Evolutionary conservation across 2,113 vertebrate genomes (phyloP), one percentile per base, ranked within the genome.

Genomic region (Xiphophorus maculatus): DNA sequence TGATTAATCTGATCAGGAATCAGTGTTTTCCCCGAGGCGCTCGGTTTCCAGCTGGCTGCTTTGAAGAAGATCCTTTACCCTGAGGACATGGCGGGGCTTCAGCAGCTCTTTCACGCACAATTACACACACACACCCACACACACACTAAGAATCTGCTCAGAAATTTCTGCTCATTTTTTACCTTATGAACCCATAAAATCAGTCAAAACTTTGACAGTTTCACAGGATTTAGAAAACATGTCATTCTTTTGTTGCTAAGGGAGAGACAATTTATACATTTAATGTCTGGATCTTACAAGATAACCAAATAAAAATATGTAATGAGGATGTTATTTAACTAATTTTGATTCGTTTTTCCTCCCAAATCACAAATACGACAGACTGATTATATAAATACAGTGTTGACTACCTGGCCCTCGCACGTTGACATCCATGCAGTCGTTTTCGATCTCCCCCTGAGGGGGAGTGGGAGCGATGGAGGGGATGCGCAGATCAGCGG

Each of bases 371-470:
- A 48, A 15, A 48, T 48, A 19, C 3, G 42, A 15, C 60, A 30
- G 61, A 28, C 11, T 27, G 65, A 42, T 70, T 13, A 42, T 67
- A 5, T 1, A 61, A 42, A 0, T 28, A 7, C 10, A 5, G 12
- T 30, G 48, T 74, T 35, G 76, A 90, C 66, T 91, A 98, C 98
- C 98, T 4, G 98, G 98, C 65, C 98, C 98, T 0, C 98, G 94
- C 66, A 99, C 98, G 0, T 99, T 99, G 72, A 98, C 97, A 4
- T 99, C 97, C 96, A 99, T 97, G 68, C 97, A 97, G 93, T 98
- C 97, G 0, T 95, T 93, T 35, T 99, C 97, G 0, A 96, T 97
- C 71, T 99, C 98, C 0, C 98, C 98, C 93, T 99, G 98, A 0
- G 98, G 98, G 0, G 98, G 98, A 0, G 98, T 99, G 1, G 97